phyloP scores from a whole-genome alignment of 1,140 invertebrate species.

The Cotesia vestalis region DNA sequence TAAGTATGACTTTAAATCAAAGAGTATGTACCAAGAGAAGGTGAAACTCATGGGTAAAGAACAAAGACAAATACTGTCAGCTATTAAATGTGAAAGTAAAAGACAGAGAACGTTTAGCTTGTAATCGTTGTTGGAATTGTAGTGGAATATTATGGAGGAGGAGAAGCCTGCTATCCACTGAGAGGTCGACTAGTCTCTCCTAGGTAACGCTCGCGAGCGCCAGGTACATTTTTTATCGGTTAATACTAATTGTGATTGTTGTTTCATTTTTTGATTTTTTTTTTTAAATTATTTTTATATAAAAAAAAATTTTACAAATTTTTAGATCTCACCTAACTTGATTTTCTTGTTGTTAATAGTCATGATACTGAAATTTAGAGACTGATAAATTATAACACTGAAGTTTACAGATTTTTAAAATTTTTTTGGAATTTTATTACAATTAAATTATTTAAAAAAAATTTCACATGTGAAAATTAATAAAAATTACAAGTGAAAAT shows the following conservation, averaged over 20 bases:
- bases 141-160: conserved; percentile 5
- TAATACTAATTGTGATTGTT: not conserved
- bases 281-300: not conserved
- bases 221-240: not conserved
- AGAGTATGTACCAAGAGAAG: conserved; percentile 14
- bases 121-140: not conserved
- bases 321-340: no score
- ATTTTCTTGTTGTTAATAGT: no score
- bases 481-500: no score
- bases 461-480: no score
- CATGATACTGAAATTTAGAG: no score
- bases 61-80: not conserved
- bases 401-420: no score
- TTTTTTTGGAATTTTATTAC: no score
- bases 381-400: no score
- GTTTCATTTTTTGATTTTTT: not conserved
- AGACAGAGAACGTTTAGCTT: conserved; percentile 12
- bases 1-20: conserved; percentile 6
- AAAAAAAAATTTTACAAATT: no score
- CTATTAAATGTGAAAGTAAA: conserved; percentile 1
- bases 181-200: conserved; percentile 33
- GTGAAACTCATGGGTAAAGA: conserved; percentile 31
- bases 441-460: no score
- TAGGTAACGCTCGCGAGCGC: conserved; percentile 28
- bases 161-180: conserved; percentile 22